Conservation (phyloP, 1,140 invertebrate genomes). For the Eriocheir sinensis region DNA sequence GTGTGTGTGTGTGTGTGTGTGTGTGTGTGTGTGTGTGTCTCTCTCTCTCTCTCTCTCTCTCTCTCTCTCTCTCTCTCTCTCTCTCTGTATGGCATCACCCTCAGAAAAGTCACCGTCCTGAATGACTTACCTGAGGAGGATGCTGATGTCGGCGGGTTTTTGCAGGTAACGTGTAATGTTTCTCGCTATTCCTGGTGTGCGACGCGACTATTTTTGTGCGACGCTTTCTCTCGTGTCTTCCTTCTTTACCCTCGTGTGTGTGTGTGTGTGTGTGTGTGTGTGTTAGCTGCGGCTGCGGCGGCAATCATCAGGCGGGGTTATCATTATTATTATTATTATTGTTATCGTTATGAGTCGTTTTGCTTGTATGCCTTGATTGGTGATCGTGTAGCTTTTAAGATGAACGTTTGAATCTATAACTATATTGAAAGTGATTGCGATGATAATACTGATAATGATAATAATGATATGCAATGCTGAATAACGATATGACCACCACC, state of each 20-base stretch:
- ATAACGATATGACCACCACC: background rate
- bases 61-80: conserved; percentile 45
- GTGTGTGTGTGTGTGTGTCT: background rate
- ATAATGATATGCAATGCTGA: background rate
- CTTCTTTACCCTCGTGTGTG: background rate
- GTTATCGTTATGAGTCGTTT: no score
- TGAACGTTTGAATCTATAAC: no score
- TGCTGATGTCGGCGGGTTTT: no score
- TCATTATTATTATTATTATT: no score
- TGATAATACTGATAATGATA: background rate
- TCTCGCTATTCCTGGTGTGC: no score
- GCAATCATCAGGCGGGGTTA: background rate
- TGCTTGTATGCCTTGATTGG: no score
- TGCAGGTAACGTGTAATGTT: no score
- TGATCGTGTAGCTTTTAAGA: no score
- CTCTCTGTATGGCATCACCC: background rate
- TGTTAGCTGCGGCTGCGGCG: background rate
- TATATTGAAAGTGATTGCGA: background rate
- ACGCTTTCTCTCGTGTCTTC: no score
- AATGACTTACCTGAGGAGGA: no score
- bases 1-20: background rate
- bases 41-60: background rate
- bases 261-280: conserved; percentile 3
- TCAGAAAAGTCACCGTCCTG: background rate
- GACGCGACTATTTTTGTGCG: no score